Conservation (phyloP, 2,888 invertebrate species). For the Rhyacophila evoluta region DNA sequence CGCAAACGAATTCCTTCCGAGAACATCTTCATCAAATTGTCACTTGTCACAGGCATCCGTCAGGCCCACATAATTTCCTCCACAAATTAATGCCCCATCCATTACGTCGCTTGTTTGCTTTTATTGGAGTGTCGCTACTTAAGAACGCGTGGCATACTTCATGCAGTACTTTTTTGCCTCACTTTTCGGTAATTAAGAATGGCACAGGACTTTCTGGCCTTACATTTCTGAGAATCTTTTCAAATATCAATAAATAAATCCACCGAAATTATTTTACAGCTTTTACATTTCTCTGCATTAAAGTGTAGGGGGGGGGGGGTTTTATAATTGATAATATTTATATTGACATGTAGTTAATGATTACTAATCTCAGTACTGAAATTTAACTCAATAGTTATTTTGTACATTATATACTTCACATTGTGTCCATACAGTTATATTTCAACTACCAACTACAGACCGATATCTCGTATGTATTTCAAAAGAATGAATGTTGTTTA, state of each 20-base stretch:
- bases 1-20: neutral
- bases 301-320: too few relatives aligned
- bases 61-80: slow-evolving; percentile 3
- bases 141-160: slow-evolving; percentile 10
- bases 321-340: too few relatives aligned
- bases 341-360: too few relatives aligned
- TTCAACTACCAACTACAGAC: too few relatives aligned
- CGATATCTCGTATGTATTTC: too few relatives aligned
- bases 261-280: too few relatives aligned
- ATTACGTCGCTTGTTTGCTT: slow-evolving; percentile 17
- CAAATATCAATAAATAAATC: neutral
- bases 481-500: too few relatives aligned
- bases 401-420: too few relatives aligned
- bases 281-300: too few relatives aligned
- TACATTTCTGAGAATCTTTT: neutral
- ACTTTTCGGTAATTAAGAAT: neutral
- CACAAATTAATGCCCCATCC: slow-evolving; percentile 39
- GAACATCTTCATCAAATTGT: slow-evolving; percentile 44
- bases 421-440: too few relatives aligned
- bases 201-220: neutral
- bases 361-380: too few relatives aligned
- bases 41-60: slow-evolving; percentile 28
- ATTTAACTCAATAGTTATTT: too few relatives aligned
- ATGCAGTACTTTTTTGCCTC: neutral
- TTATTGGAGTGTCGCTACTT: slow-evolving; percentile 14